phyloP scores from a whole-genome alignment of 2,113 vertebrate genomes.

The Tringa solitaria region DNA sequence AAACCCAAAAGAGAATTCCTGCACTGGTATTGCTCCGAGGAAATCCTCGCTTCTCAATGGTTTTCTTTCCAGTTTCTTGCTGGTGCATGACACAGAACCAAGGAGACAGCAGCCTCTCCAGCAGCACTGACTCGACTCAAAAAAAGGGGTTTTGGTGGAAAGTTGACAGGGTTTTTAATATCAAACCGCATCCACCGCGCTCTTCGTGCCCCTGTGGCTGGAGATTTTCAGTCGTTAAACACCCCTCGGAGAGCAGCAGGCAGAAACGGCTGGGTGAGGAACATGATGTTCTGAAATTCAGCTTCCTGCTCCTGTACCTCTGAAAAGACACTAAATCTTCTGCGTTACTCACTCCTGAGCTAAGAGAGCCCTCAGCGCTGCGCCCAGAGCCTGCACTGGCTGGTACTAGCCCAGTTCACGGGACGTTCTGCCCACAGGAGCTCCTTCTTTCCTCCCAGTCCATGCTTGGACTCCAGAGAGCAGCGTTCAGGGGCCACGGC shows the following conservation, averaged over 20 bases:
- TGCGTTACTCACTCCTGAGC: background rate
- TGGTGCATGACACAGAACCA: background rate
- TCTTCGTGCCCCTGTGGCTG: background rate
- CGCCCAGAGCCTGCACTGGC: background rate
- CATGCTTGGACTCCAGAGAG: too few species aligned
- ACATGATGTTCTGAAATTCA: background rate
- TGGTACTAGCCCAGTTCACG: background rate
- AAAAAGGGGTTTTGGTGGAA: background rate
- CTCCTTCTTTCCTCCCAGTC: background rate
- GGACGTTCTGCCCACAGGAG: background rate
- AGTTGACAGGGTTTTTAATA: background rate
- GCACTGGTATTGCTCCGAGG: background rate
- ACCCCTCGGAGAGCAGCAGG: background rate
- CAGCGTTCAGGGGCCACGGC: background rate
- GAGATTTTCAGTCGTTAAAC: background rate
- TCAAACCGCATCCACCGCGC: background rate
- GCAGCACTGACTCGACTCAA: background rate
- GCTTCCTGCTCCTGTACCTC: background rate
- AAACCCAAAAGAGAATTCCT: background rate
- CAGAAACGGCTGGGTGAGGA: background rate
- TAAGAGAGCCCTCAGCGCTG: background rate
- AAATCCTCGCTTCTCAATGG: background rate
- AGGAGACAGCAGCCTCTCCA: background rate
- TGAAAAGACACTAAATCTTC: rapidly evolving
- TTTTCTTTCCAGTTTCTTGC: background rate